Evolutionary conservation across 2,888 invertebrate species (phyloP).

Genomic region (Clitarchus hookeri): DNA sequence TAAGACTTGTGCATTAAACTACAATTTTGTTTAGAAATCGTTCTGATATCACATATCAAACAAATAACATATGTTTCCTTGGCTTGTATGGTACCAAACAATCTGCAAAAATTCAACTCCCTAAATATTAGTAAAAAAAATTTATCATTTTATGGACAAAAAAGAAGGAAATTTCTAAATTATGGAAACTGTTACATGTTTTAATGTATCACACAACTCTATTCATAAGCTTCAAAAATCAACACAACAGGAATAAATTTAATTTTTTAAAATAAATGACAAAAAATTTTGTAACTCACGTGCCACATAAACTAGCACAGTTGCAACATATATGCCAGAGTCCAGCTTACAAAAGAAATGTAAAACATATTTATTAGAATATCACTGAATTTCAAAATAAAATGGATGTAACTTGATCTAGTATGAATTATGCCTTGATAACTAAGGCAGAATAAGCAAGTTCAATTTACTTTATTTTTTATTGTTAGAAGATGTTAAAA

Average conservation of each 20-base stretch:
- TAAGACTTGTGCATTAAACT: neutral
- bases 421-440: constrained; percentile 22
- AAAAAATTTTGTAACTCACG: constrained; percentile 50
- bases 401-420: constrained; percentile 30
- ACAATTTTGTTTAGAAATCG: neutral
- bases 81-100: constrained; percentile 24
- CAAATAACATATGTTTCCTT: neutral
- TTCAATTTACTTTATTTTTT: neutral
- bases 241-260: neutral
- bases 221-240: neutral
- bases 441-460: neutral
- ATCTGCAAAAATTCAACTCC: constrained; percentile 16
- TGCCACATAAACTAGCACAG: constrained; percentile 52
- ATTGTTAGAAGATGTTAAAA: neutral
- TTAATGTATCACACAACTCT: no score
- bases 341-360: constrained; percentile 50
- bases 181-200: neutral
- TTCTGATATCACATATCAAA: neutral
- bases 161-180: neutral
- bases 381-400: constrained; percentile 15
- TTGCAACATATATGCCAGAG: constrained; percentile 53
- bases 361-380: constrained; percentile 29
- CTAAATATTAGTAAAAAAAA: neutral
- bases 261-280: neutral
- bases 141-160: neutral